phyloP scores from a whole-genome alignment of 92 coral and sea anemone genomes.

The Epizoanthus illoricatus region DNA sequence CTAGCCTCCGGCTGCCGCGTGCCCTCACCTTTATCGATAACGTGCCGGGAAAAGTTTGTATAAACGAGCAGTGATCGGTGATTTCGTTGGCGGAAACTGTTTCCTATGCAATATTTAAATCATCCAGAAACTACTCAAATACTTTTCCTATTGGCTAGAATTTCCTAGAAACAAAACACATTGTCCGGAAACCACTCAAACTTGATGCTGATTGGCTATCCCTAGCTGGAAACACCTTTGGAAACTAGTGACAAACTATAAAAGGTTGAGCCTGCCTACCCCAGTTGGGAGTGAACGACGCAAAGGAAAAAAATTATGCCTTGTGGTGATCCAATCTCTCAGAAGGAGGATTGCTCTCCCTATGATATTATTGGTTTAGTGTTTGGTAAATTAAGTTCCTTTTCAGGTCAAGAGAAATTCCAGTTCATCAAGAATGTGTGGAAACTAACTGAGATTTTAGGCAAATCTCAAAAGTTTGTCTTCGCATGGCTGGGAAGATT shows the following conservation, averaged over 20 bases:
- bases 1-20: slow-evolving; percentile 9
- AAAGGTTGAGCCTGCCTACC: neutral
- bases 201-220: slow-evolving; percentile 37
- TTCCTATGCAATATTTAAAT: slow-evolving; percentile 5
- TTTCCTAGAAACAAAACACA: slow-evolving; percentile 1
- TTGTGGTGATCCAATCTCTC: slow-evolving; percentile 11
- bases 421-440: slow-evolving; percentile 53
- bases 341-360: neutral
- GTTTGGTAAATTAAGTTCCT: slow-evolving; percentile 36
- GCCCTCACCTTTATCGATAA: neutral
- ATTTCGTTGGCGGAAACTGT: too few species aligned
- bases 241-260: slow-evolving; percentile 13
- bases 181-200: slow-evolving; percentile 39
- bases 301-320: neutral
- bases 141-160: slow-evolving; percentile 34
- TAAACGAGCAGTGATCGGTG: too few species aligned
- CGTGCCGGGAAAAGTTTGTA: slow-evolving; percentile 16
- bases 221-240: slow-evolving; percentile 13
- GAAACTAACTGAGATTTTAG: slow-evolving; percentile 45
- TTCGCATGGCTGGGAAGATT: slow-evolving; percentile 42
- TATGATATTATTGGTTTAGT: slow-evolving; percentile 8
- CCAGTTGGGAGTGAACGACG: too few species aligned
- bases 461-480: slow-evolving; percentile 51
- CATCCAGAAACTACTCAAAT: slow-evolving; percentile 38
- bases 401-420: slow-evolving; percentile 43